These are phyloP conservation scores for Dicaeum eximium DNA, from an alignment of 2,113 vertebrate genomes.

Conservation along the genomic window DNA sequence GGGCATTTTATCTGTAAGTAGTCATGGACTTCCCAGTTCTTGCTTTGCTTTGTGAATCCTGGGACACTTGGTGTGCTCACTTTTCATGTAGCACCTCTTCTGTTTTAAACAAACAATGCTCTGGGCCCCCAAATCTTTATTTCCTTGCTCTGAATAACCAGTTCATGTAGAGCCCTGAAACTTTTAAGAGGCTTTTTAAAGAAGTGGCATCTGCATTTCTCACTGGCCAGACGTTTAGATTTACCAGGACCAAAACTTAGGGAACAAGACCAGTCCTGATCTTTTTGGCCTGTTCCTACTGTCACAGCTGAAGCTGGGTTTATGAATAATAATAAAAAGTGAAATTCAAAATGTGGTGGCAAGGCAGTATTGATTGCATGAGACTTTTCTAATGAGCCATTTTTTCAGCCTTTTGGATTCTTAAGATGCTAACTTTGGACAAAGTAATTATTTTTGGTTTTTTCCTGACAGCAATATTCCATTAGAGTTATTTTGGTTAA, in stretches of 20 bases:
- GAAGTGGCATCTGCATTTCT: not conserved
- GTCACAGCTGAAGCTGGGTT: not conserved
- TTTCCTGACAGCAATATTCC: not conserved
- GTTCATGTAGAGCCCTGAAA: not conserved
- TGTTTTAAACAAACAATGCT: not conserved
- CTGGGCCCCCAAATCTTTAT: not conserved
- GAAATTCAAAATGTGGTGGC: not conserved
- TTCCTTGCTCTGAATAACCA: not conserved
- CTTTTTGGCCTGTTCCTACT: not conserved
- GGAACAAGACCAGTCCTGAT: not conserved
- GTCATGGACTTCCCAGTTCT: not conserved
- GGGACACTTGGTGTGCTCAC: not conserved
- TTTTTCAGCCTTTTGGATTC: not conserved
- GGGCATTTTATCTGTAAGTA: not conserved
- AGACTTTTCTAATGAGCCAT: not conserved
- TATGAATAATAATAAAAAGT: not conserved
- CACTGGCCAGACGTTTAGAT: not conserved
- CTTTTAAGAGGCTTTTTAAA: not conserved
- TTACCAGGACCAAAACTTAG: not conserved
- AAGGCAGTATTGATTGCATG: not conserved
- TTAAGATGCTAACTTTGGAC: not conserved
- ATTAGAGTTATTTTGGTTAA: not conserved
- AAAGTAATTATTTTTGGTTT: not conserved
- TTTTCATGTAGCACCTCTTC: not conserved
- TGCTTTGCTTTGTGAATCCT: not conserved